phyloP scores from a whole-genome alignment of 2,797 vertebrate genomes.

The Pantherophis alleghaniensis region DNA sequence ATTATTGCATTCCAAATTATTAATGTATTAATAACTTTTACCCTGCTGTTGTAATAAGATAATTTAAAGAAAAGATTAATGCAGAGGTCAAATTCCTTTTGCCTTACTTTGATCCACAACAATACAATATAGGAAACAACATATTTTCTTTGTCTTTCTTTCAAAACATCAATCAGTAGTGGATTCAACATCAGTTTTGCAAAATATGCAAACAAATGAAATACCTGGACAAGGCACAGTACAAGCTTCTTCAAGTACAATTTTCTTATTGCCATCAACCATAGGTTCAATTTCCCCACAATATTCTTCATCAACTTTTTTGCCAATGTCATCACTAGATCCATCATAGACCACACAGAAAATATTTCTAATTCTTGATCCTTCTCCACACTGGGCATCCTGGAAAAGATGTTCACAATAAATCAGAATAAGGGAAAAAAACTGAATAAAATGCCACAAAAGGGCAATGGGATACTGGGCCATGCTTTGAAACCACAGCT shows the following conservation, averaged over 20 bases:
- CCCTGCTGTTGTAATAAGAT: not conserved
- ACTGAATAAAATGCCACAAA: not conserved
- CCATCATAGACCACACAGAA: constrained; percentile 93
- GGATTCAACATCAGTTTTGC: not conserved
- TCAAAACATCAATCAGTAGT: not conserved
- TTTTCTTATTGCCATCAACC: constrained; percentile 79
- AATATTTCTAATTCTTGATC: constrained; percentile 85
- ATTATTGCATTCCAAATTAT: not conserved
- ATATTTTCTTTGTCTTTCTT: not conserved
- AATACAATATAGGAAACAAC: constrained; percentile 2
- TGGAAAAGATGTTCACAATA: constrained; percentile 54
- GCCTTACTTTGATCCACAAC: constrained; percentile 8
- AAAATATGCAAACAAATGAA: constrained; percentile 2
- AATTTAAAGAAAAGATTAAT: not conserved
- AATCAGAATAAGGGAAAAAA: not conserved
- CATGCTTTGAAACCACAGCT: not conserved
- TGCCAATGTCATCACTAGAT: constrained; percentile 73
- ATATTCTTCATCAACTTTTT: constrained; percentile 90
- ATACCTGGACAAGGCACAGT: constrained; percentile 93
- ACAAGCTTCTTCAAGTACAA: constrained; percentile 85
- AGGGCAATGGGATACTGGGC: not conserved
- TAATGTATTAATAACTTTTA: not conserved
- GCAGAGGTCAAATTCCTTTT: not conserved
- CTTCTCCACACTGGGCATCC: constrained; percentile 93
- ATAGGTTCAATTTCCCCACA: constrained; percentile 82